Percentiles rank a stretch among this genome's conserved stretches.
phyloP scores from a whole-genome alignment of 2,888 invertebrate species.

The Metopia argyrocephala region DNA sequence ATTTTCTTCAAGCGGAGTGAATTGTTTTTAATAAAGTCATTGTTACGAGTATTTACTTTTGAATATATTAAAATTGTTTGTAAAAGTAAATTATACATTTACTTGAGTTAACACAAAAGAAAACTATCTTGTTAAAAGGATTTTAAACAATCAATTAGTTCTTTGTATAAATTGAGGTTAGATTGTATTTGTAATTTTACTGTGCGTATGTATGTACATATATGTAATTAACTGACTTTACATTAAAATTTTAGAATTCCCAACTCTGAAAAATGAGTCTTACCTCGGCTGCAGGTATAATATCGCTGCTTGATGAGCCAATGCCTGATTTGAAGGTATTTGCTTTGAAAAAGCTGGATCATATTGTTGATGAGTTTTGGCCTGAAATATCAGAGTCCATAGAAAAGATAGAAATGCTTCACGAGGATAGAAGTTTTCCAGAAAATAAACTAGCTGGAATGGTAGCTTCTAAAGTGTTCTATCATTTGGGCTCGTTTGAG shows the following conservation, averaged over 20 bases:
- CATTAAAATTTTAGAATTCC: background rate
- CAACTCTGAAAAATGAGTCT: conserved; percentile 79
- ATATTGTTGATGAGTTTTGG: conserved; percentile 98
- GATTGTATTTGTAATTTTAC: background rate
- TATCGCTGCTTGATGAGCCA: conserved; percentile 96
- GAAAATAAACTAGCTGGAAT: conserved; percentile 96
- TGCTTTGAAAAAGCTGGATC: conserved; percentile 93
- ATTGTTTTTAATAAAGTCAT: conserved; percentile 33
- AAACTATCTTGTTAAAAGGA: background rate
- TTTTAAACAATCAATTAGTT: background rate
- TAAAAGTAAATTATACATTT: background rate
- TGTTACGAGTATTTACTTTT: background rate
- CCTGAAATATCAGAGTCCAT: conserved; percentile 99
- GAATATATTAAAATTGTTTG: background rate
- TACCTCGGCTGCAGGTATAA: conserved; percentile 90
- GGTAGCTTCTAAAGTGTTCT: conserved; percentile 98
- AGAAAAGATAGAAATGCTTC: conserved; percentile 97
- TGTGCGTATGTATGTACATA: background rate
- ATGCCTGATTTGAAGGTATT: conserved; percentile 95
- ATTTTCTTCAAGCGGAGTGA: conserved; percentile 27
- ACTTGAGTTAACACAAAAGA: background rate
- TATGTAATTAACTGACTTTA: background rate
- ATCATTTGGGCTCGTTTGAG: conserved; percentile 97
- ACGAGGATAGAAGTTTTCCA: conserved; percentile 93
- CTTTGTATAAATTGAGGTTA: conserved; percentile 11